phyloP scores from a whole-genome alignment of 2,113 vertebrate species.

The Zosterops borbonicus region DNA sequence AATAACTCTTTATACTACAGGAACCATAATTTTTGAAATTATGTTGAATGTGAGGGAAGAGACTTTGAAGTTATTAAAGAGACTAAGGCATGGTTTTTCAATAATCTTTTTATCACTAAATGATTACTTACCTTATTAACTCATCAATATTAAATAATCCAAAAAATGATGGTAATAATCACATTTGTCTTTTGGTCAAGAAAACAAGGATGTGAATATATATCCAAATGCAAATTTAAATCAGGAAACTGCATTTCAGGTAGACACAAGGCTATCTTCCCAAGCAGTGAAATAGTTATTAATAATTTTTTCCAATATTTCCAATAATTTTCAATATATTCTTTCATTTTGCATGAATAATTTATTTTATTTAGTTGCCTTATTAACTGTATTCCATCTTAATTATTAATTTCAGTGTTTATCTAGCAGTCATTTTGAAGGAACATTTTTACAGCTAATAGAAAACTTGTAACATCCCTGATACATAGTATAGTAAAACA shows the following conservation, averaged over 20 bases:
- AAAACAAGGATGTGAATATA: background rate
- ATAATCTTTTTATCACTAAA: background rate
- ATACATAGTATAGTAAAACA: background rate
- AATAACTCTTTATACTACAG: background rate
- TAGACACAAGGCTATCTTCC: background rate
- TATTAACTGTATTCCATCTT: background rate
- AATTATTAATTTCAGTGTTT: background rate
- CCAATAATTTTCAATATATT: background rate
- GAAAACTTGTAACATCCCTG: background rate
- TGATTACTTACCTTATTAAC: background rate
- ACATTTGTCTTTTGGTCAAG: background rate
- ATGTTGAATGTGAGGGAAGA: background rate
- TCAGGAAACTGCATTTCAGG: background rate
- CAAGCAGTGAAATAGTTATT: background rate
- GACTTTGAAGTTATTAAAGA: background rate
- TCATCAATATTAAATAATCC: background rate
- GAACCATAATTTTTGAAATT: background rate
- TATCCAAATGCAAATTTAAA: background rate
- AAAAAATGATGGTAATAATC: background rate
- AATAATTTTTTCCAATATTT: background rate
- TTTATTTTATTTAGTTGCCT: background rate
- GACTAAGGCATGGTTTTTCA: background rate
- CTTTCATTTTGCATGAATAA: background rate
- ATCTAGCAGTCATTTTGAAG: background rate
- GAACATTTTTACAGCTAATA: constrained; percentile 12